Base-by-base conservation (phyloP, 1,140 invertebrate species). In the Drosophila murphyi region DNA sequence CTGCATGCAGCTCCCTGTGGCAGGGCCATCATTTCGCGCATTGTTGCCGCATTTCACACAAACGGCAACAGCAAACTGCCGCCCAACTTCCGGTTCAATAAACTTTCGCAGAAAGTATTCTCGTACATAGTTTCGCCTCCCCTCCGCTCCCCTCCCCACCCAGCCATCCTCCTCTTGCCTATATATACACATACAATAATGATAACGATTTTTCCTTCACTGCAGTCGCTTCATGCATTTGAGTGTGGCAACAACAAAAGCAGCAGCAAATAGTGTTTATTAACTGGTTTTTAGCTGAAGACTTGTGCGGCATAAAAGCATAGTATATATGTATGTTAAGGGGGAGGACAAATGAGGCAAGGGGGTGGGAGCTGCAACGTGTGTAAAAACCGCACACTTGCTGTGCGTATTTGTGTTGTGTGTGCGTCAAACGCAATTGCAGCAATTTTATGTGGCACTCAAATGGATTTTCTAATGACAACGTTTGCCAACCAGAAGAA, bases 21-120 rank as follows among this genome's bases (percentile, higher is more conserved):
- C 8, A 39, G 8, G 28, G 39, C 35, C 60, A 29, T 59, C 64
- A 54, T 55, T 57, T 62, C 43, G 67, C 32, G 39, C 75, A 73
- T 68, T 83, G 79, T 80, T 86, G 62, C 82, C 78, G 50, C 82
- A 76, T 87, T 86, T 82, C 67, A 78, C 75, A 41, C 8, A 41
- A 41, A 41, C 39, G 39, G 39, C 39, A 72, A 73, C 28, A 31
- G 72, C 76, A n/a, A 75, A 57, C 60, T 59, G 62, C 61, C 78
- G 72, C 61, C 56, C 71, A 89, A 89, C 80, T 89, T 89, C 75
- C 80, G 86, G 85, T 89, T 89, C 85, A 89, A 89, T 89, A 89
- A 89, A 89, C 86, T 89, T 89, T 71, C 57, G 80, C 70, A 59
- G 82, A 82, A 79, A 85, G 57, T 76, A 67, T 83, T 63, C 65